Evolutionary conservation across 1,140 invertebrate genomes (phyloP).

Genomic region (Mizuhopecten yessoensis): DNA sequence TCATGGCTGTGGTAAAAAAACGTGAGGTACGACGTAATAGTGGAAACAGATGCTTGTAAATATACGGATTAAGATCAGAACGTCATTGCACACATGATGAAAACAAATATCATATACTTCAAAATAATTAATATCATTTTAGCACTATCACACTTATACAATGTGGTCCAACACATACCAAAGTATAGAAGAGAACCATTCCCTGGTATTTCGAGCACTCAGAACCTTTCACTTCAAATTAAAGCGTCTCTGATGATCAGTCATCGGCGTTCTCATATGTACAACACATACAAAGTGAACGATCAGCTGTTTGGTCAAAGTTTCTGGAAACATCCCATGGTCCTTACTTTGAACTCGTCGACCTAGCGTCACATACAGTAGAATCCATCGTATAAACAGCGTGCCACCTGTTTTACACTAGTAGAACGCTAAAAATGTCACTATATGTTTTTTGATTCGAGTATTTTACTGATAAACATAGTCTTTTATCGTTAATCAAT

Average conservation of each 20-base stretch:
- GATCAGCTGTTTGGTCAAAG: neutral
- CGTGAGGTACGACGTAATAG: neutral
- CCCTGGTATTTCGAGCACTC: neutral
- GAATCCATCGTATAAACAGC: neutral
- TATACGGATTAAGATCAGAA: neutral
- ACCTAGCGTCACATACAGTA: neutral
- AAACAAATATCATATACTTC: constrained; percentile 29
- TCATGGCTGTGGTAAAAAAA: neutral
- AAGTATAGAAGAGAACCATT: neutral
- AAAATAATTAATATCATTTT: constrained; percentile 24
- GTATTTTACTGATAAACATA: neutral
- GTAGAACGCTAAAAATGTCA: neutral
- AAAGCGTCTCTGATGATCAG: neutral
- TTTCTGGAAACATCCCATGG: neutral
- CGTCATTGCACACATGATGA: neutral
- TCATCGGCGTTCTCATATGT: neutral
- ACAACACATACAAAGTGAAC: neutral
- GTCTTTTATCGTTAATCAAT: neutral
- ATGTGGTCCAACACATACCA: neutral
- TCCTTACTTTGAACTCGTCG: neutral
- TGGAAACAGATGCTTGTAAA: neutral
- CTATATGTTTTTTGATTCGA: neutral
- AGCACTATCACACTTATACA: constrained; percentile 6
- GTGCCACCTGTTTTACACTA: neutral
- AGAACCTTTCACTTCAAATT: neutral